A percentile compares a stretch with the other conserved stretches of the same genome.
These are phyloP conservation scores for Gymnopithys bicolor DNA, from an alignment of 2,797 vertebrate genomes.

Conservation along the genomic window DNA sequence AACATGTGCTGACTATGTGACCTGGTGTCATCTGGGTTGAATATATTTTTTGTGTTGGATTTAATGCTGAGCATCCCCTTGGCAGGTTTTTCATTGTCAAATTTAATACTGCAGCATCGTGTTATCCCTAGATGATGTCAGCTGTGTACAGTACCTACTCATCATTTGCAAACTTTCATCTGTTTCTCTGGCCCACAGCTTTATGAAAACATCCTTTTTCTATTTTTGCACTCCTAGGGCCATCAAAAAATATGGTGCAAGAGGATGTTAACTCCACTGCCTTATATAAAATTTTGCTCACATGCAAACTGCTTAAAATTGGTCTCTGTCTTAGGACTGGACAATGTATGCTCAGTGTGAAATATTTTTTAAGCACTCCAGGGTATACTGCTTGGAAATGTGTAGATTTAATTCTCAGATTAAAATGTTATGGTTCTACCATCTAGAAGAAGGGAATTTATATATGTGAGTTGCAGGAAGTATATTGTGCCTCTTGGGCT, in stretches of 20 bases:
- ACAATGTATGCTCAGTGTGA: neutral
- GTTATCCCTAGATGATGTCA: neutral
- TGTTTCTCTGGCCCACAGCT: neutral
- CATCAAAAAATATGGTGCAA: neutral
- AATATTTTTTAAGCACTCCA: constrained; percentile 31
- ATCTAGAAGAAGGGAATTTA: neutral
- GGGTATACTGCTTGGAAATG: neutral
- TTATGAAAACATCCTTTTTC: neutral
- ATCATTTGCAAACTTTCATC: neutral
- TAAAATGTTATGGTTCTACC: neutral
- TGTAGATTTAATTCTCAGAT: neutral
- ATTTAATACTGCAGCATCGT: neutral
- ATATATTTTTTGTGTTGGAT: neutral
- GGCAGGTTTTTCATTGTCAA: neutral
- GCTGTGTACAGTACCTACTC: neutral
- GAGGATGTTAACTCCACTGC: neutral
- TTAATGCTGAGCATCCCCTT: neutral
- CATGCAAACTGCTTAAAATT: neutral
- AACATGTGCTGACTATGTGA: neutral
- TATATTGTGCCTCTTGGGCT: neutral
- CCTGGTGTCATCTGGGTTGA: neutral
- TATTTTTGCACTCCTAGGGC: constrained; percentile 23
- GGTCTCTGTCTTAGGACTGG: neutral
- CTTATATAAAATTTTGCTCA: neutral
- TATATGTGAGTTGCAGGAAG: neutral